A percentile compares a stretch with the other conserved stretches of the same genome.
Conservation (phyloP, 1,140 invertebrate species). For the Calliopsis andreniformis region DNA sequence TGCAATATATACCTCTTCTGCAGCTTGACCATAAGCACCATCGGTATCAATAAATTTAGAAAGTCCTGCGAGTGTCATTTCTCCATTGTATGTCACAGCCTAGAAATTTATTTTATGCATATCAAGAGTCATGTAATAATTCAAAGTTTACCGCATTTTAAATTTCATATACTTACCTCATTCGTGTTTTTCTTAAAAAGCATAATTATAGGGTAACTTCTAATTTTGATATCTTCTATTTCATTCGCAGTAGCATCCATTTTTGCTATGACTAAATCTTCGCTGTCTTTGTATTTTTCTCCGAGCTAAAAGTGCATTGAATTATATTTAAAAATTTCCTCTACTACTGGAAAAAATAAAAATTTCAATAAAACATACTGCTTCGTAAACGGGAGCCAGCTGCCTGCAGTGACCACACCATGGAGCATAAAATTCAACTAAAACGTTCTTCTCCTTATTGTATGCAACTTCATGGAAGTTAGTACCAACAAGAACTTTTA, state of each 20-base stretch:
- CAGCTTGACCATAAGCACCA: slow-evolving; percentile 86
- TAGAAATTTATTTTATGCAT: slow-evolving; percentile 71
- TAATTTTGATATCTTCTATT: slow-evolving; percentile 96
- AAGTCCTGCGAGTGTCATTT: slow-evolving; percentile 96
- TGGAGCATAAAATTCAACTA: slow-evolving; percentile 99
- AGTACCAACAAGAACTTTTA: slow-evolving; percentile 96
- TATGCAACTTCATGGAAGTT: slow-evolving; percentile 98
- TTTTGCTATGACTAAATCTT: slow-evolving; percentile 96
- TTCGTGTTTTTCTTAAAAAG: slow-evolving; percentile 96
- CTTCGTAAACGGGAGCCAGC: slow-evolving; percentile 96
- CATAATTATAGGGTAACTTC: slow-evolving; percentile 98
- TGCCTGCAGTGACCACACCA: slow-evolving; percentile 99
- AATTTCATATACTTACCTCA: slow-evolving; percentile 84
- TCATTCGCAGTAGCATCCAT: slow-evolving; percentile 99
- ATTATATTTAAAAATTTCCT: background rate
- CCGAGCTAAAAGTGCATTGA: slow-evolving; percentile 83
- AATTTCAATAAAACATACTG: slow-evolving; percentile 69
- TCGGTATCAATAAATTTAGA: slow-evolving; percentile 94
- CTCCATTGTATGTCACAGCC: slow-evolving; percentile 96
- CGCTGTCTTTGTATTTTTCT: slow-evolving; percentile 93
- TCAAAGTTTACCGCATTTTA: background rate
- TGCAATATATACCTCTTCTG: slow-evolving; percentile 83
- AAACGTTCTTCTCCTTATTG: slow-evolving; percentile 94
- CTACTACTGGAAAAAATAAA: background rate
- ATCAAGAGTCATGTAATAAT: background rate